Percentiles rank a stretch among this genome's conserved stretches.
Conservation (phyloP, 2,888 invertebrate genomes). For the Philereme transversata region DNA sequence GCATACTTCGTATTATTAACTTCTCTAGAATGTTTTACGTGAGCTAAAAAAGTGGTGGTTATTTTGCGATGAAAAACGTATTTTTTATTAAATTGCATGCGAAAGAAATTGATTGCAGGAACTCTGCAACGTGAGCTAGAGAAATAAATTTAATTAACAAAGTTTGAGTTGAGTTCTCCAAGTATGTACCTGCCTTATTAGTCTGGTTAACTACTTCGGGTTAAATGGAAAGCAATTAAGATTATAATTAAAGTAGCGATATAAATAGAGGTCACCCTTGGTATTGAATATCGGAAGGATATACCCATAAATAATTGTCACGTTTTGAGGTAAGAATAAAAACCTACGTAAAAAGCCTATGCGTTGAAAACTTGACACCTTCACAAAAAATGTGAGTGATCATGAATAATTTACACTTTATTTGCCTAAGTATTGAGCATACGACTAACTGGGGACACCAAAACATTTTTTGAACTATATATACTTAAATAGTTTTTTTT, state of each 20-base stretch:
- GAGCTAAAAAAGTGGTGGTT: too few relatives aligned
- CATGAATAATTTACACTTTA: conserved; percentile 9
- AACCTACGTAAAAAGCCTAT: conserved; percentile 6
- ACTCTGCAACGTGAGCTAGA: conserved; percentile 3
- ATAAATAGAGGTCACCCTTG: neutral
- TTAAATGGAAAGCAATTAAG: neutral
- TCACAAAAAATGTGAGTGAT: conserved; percentile 13
- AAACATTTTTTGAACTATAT: neutral
- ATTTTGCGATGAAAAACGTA: conserved; percentile 4
- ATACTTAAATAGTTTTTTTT: neutral
- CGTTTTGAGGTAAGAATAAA: neutral
- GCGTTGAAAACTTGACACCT: conserved; percentile 5
- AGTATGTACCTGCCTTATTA: too few relatives aligned
- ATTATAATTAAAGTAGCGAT: neutral
- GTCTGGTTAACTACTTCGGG: too few relatives aligned
- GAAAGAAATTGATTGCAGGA: conserved; percentile 2
- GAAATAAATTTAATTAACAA: too few relatives aligned
- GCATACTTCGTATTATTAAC: too few relatives aligned
- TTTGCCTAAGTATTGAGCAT: neutral
- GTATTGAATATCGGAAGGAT: neutral
- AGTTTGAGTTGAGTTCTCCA: too few relatives aligned
- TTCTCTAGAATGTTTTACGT: too few relatives aligned
- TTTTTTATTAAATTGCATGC: conserved; percentile 7
- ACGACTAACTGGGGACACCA: neutral
- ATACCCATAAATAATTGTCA: neutral